Base-by-base conservation (phyloP, 2,888 invertebrate genomes). In the Hydroisotoma schaefferi region DNA sequence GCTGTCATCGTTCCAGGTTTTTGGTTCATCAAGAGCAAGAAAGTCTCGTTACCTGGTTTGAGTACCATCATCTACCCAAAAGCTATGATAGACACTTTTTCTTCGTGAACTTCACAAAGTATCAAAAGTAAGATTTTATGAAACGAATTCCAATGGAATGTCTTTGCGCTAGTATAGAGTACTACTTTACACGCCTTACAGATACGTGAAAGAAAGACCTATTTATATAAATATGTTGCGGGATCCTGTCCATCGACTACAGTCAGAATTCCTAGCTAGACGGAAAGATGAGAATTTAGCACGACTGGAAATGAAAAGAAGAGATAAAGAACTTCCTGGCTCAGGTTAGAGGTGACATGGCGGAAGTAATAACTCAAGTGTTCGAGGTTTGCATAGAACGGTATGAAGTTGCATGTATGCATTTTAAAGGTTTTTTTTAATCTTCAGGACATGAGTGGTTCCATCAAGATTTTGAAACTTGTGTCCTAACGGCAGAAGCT, bases 11-110 rank as follows among this genome's bases (percentile, higher is more conserved):
- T 6, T 46, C 8, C 27, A 65, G 66, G 58, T 72, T 71, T 64
- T 60, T 75, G 81, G 82, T 82, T 80, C 73, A 76, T 78, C 62
- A 74, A 83, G 55, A 81, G 82, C 23, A 72, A 46, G 63, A 66
- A 46, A 72, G 66, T 47, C 55, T 72, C 8, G 72, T 72, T 2
- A 65, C 67, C 22, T 72, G 72, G 72, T 72, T 72, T 55, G 67
- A 72, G 49, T 72, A 72, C 55, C 72, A 72, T 38, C 72, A 72
- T 58, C 61, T 69, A 28, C 84, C 84, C 22, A 74, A 84, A 63
- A 81, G 81, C 71, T 83, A 84, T 72, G 84, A 85, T 73, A 77
- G 81, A 22, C 81, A 82, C 70, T 77, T 83, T 1, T 80, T 81
- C 73, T 85, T 84, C 73, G 75, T 83, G 18, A 84, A 85, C 75